Evolutionary conservation across 2,797 vertebrate genomes (phyloP).

Genomic region (Macropodus opercularis): DNA sequence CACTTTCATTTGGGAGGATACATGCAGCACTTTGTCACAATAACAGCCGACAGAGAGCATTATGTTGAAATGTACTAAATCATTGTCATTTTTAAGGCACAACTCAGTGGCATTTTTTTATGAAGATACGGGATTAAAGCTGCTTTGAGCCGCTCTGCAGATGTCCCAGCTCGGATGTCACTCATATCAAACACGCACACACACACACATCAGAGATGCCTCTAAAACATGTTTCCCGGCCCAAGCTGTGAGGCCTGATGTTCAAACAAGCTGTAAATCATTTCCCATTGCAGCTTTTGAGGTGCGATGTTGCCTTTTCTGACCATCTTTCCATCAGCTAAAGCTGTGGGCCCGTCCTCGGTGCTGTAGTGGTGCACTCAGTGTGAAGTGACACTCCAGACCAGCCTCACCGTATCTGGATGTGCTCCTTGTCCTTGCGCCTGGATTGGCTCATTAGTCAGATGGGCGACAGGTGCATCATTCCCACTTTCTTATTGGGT

Average conservation of each 20-base stretch:
- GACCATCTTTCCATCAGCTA: background rate
- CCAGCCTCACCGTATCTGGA: slow-evolving; percentile 46
- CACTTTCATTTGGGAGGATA: slow-evolving; percentile 63
- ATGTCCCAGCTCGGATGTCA: slow-evolving; percentile 33
- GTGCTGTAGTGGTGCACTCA: background rate
- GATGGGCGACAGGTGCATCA: slow-evolving; percentile 72
- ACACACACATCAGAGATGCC: slow-evolving; percentile 1
- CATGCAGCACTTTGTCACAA: slow-evolving; percentile 57
- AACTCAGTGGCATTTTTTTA: slow-evolving; percentile 41
- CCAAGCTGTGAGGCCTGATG: background rate
- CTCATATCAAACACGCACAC: slow-evolving; percentile 12
- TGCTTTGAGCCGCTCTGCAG: slow-evolving; percentile 37
- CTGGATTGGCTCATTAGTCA: slow-evolving; percentile 76
- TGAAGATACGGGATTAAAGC: slow-evolving; percentile 62
- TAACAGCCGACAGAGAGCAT: slow-evolving; percentile 59
- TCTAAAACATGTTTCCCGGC: slow-evolving; percentile 15
- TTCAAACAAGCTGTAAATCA: slow-evolving; percentile 13
- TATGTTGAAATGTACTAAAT: slow-evolving; percentile 72
- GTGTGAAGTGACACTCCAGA: slow-evolving; percentile 36
- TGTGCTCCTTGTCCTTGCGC: slow-evolving; percentile 68
- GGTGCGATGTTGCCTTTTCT: background rate
- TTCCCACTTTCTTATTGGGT: slow-evolving; percentile 67
- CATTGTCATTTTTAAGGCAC: slow-evolving; percentile 65
- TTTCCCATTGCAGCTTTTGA: slow-evolving; percentile 8
- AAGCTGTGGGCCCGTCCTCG: slow-evolving; percentile 15